These are phyloP conservation scores for Sapayoa aenigma DNA, from an alignment of 2,113 vertebrate species.

Conservation along the genomic window DNA sequence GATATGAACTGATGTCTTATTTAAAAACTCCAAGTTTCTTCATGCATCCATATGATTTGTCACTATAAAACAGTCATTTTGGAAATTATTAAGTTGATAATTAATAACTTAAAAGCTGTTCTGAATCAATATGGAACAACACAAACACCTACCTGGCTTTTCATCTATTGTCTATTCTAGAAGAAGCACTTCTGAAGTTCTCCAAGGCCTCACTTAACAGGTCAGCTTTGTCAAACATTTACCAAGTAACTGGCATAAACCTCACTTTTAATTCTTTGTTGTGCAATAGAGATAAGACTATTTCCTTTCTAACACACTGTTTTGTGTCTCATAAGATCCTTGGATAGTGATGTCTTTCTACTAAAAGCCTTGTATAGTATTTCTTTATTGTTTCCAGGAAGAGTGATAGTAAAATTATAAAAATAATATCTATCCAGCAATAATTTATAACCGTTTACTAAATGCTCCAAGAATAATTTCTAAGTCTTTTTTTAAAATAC, in stretches of 20 bases:
- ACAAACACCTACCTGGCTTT: neutral
- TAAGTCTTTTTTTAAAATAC: neutral
- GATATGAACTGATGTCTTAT: neutral
- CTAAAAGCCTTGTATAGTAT: neutral
- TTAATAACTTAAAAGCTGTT: neutral
- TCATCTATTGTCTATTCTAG: neutral
- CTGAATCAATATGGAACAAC: neutral
- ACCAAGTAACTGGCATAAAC: neutral
- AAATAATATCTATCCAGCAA: neutral
- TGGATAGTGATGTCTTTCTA: neutral
- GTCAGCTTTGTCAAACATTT: neutral
- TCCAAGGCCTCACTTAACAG: neutral
- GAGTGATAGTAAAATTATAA: neutral
- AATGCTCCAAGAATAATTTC: neutral
- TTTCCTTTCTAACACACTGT: neutral
- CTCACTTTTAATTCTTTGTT: neutral
- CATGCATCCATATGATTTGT: neutral
- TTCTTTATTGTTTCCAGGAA: neutral
- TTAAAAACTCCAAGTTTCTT: neutral
- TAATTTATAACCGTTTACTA: neutral
- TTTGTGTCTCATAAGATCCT: neutral
- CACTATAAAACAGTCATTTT: neutral
- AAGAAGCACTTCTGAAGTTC: neutral
- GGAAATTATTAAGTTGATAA: neutral
- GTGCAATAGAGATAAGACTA: neutral